These are phyloP conservation scores for Misgurnus anguillicaudatus DNA, from an alignment of 2,113 vertebrate genomes.

Conservation along the genomic window DNA sequence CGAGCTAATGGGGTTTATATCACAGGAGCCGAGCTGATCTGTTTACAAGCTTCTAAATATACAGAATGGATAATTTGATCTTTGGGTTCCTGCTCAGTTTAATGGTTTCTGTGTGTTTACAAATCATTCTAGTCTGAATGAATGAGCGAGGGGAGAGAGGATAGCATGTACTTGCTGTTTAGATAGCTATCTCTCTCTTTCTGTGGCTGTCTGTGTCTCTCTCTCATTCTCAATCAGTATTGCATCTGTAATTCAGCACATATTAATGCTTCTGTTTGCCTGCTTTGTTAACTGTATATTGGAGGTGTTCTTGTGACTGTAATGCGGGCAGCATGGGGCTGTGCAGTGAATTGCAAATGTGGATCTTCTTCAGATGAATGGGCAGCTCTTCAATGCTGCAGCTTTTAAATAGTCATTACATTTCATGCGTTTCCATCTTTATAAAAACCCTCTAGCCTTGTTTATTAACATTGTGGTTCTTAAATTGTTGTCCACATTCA, in stretches of 20 bases:
- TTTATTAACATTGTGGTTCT: not conserved
- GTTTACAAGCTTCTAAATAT: slow-evolving; percentile 24
- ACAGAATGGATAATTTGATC: slow-evolving; percentile 22
- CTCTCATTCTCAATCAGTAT: not conserved
- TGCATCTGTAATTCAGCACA: slow-evolving; percentile 12
- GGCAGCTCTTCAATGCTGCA: slow-evolving; percentile 6
- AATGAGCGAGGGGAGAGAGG: not conserved
- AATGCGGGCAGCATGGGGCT: slow-evolving; percentile 4
- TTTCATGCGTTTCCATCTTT: not conserved
- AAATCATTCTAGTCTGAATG: not conserved
- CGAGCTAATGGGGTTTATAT: slow-evolving; percentile 13
- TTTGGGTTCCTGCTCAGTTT: not conserved
- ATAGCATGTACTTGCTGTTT: slow-evolving; percentile 1
- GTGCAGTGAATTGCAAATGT: slow-evolving; percentile 14
- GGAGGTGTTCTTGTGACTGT: slow-evolving; percentile 5
- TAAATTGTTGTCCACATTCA: not conserved
- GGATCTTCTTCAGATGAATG: not conserved
- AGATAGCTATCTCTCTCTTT: not conserved
- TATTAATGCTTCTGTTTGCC: slow-evolving; percentile 11
- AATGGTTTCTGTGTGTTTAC: slow-evolving; percentile 11
- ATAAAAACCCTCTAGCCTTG: not conserved
- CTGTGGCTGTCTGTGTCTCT: not conserved
- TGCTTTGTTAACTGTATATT: slow-evolving; percentile 14
- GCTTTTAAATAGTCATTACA: not conserved
- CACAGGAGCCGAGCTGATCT: slow-evolving; percentile 10